phyloP scores from a whole-genome alignment of 2,888 invertebrate species.

The Caenorhabditis virilis region DNA sequence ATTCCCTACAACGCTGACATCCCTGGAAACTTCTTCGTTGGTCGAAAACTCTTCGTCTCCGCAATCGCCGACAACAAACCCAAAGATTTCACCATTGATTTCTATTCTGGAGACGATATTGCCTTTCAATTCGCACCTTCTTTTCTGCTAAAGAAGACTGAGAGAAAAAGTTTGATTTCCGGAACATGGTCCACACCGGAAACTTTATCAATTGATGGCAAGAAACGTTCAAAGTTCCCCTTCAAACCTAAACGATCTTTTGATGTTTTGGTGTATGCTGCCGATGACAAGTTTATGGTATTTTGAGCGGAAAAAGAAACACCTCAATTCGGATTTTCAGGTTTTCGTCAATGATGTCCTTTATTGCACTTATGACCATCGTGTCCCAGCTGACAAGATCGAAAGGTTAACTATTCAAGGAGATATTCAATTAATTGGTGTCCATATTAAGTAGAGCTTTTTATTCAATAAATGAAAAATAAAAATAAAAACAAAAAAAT shows the following conservation, averaged over 20 bases:
- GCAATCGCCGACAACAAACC: conserved; percentile 44
- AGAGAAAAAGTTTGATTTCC: conserved; percentile 45
- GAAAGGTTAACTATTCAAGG: conserved; percentile 61
- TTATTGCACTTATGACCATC: conserved; percentile 60
- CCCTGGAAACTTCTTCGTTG: conserved; percentile 65
- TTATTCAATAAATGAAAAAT: no score
- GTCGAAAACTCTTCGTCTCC: conserved; percentile 48
- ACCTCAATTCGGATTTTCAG: conserved; percentile 17
- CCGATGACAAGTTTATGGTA: conserved; percentile 58
- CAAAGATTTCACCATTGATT: conserved; percentile 62
- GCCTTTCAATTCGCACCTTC: conserved; percentile 59
- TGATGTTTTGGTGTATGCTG: conserved; percentile 62
- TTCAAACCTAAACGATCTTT: conserved; percentile 60
- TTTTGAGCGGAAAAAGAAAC: no score
- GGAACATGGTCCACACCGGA: conserved; percentile 55
- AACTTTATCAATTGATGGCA: conserved; percentile 3
- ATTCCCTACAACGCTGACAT: conserved; percentile 67
- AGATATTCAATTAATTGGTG: conserved; percentile 65
- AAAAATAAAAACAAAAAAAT: conserved; percentile 32
- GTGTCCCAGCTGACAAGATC: conserved; percentile 51
- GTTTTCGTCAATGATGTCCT: conserved; percentile 63
- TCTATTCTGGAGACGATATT: conserved; percentile 61
- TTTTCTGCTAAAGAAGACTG: conserved; percentile 58
- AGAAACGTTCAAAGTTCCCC: conserved; percentile 46
- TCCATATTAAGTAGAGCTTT: conserved; percentile 65